Base-by-base conservation (phyloP, 2,888 invertebrate genomes). In the Drosophila neonasuta region DNA sequence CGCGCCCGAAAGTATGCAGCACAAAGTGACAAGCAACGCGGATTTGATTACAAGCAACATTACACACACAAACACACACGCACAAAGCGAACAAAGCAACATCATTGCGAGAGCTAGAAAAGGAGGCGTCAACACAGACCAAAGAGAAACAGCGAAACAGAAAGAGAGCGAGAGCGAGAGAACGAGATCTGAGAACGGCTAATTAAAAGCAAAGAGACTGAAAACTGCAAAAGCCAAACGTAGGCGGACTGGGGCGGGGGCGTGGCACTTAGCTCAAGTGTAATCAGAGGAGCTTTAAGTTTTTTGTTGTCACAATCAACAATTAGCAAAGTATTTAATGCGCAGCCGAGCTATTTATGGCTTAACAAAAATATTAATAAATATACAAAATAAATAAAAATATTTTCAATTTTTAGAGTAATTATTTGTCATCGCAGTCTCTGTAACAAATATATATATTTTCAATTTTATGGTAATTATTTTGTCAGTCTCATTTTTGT, bases 201-300 rank as follows among this genome's bases (percentile, higher is more conserved):
- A 83, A 83, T 83, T 83, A 83, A 80, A 83, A 83, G 86, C 71
- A 80, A 82, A 83, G 84, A 70, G 84, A 70, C 52, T 58, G 59
- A 77, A 83, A 79, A 67, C 52, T 63, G 59, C 8, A 61, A 24
- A 24, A 44, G 24, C 17, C 20, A 30, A 29, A 24, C 11, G 20
- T 9, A 2, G 13, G 3, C 4, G 11, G 17, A 3, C 24, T n/a
- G 36, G 34, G 11, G 10, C 10, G 54, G 57, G 44, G 63, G 61
- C 58, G 71, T 74, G 71, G 41, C 74, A 74, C 64, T 71, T 58
- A 61, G 71, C 58, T 56, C 50, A 59, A 75, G 71, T 75, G 80
- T 80, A 80, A 80, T 83, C 74, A 80, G 80, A 80, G 71, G 13
- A 66, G 71, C 77, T 72, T 79, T 62, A 77, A 79, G 68, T 61